These are phyloP conservation scores for Drosophila orena DNA, from an alignment of 1,140 invertebrate species.

Conservation along the genomic window DNA sequence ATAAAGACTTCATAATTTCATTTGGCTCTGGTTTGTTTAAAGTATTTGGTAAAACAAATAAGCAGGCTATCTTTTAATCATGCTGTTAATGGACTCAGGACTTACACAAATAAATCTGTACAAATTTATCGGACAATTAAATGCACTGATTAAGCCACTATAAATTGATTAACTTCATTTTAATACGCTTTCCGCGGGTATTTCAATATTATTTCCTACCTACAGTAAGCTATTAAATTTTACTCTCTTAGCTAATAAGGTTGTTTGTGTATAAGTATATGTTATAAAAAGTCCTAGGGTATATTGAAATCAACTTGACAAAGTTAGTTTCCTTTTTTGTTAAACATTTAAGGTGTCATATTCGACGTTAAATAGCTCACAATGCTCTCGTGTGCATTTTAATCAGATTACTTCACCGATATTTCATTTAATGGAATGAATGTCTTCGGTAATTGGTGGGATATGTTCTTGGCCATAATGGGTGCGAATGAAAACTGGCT, in stretches of 20 bases:
- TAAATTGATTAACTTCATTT: neutral
- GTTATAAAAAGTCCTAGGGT: neutral
- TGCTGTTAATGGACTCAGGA: conserved; percentile 1
- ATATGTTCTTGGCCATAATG: neutral
- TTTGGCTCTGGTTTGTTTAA: neutral
- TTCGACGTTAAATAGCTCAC: neutral
- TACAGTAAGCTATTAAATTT: too few species aligned
- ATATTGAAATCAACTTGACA: neutral
- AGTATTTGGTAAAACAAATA: neutral
- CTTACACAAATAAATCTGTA: conserved; percentile 2
- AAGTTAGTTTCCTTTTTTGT: neutral
- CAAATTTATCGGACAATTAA: neutral
- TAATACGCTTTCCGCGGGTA: neutral
- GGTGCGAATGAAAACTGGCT: neutral
- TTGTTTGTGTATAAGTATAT: too few species aligned
- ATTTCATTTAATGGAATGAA: neutral
- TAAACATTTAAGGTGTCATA: neutral
- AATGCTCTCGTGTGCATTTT: neutral
- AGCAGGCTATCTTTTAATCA: neutral
- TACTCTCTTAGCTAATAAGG: too few species aligned
- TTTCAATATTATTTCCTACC: too few species aligned
- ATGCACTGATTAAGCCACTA: neutral
- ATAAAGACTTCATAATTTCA: neutral
- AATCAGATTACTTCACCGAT: neutral
- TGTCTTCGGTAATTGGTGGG: neutral